Conservation (phyloP, 2,113 vertebrate genomes). For the Suricata suricatta region DNA sequence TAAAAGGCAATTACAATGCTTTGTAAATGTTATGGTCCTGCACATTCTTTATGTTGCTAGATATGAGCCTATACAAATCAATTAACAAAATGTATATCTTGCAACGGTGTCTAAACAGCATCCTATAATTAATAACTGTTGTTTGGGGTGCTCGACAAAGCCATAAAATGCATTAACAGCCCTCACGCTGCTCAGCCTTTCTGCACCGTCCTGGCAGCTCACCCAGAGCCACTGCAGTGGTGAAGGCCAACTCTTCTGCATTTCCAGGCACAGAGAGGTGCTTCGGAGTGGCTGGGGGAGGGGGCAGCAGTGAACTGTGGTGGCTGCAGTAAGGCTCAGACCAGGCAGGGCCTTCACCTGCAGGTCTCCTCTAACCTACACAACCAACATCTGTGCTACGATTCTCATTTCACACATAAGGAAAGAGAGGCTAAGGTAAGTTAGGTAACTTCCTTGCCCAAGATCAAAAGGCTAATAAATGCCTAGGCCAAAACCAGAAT, state of each 20-base stretch:
- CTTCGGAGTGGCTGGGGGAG: neutral
- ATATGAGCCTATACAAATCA: conserved; percentile 60
- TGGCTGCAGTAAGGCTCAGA: neutral
- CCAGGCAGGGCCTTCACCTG: neutral
- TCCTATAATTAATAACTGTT: conserved; percentile 70
- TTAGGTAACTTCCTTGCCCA: neutral
- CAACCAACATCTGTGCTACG: neutral
- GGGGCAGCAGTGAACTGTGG: neutral
- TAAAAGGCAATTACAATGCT: conserved; percentile 26
- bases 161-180: conserved; percentile 68
- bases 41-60: conserved; percentile 48
- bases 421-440: neutral
- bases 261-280: neutral
- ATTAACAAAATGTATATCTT: conserved; percentile 65
- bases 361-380: neutral
- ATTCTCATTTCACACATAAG: neutral
- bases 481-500: neutral
- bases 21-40: neutral
- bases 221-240: neutral
- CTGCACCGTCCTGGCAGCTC: neutral
- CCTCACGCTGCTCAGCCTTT: neutral
- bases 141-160: conserved; percentile 29
- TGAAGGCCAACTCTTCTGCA: neutral
- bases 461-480: conserved; percentile 2
- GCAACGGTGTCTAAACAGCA: conserved; percentile 51